Base-by-base conservation (phyloP, 2,797 vertebrate species). In the Euthynnus affinis region DNA sequence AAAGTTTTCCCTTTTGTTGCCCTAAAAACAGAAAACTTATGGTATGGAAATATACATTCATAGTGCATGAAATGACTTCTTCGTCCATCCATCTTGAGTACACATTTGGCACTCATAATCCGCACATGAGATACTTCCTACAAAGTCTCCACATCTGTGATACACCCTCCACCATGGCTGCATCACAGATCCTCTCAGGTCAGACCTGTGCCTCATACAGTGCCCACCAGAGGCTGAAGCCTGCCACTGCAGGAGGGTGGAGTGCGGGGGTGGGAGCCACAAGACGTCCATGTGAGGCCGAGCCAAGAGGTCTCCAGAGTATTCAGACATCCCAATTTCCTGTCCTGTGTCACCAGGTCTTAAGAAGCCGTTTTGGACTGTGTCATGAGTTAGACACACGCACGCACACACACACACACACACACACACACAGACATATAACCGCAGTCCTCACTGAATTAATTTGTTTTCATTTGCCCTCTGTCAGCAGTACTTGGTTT, bases 391-490 rank as follows among this genome's bases (percentile, higher is more conserved):
- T 90, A 75, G 70, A 83, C 70, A 80, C 74, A 83, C 66, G 27
- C 80, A 40, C 61, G n/a, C n/a, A 64, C 61, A 49, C 53, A 70
- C 48, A 59, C 29, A 77, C 68, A 58, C 53, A 74, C 71, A 65
- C 72, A 71, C 63, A 71, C 48, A 42, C 53, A 69, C 17, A 57
- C 46, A 77, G 29, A 78, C 59, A 70, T 42, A 63, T 62, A 88
- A 83, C 80, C 71, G 32, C 86, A 85, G 81, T 87, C 84, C 87
- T 89, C 83, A 78, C 88, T 93, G 92, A 93, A 94, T 94, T 92
- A 90, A 93, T 93, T 92, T 94, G 92, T 94, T 94, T 94, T 94
- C 85, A 91, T 94, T 94, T 93, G 91, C 85, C 88, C 87, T 92
- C 90, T 94, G 91, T 94, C 92, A 94, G 93, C 88, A 89, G 83